Base-by-base conservation (phyloP, 1,140 invertebrate species). In the Callitettix versicolor region DNA sequence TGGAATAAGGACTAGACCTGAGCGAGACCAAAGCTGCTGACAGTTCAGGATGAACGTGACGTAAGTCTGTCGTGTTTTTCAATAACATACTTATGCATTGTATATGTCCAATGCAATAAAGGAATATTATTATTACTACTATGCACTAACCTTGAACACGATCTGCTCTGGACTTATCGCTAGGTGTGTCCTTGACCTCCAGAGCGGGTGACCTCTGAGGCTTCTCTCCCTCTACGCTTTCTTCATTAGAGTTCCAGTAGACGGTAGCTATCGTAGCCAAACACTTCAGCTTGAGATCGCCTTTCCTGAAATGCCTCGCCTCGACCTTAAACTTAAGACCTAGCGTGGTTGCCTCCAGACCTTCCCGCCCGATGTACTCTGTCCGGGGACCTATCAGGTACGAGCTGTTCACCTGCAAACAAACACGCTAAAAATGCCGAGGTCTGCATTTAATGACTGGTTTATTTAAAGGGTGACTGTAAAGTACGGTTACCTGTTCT, bases 251-350 rank as follows among this genome's bases (percentile, higher is more conserved):
- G 55, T 82, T 76, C 76, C 80, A 85, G 69, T 91, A 90, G 1
- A 90, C 77, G 2, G 84, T 84, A 1, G 84, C 85, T 65, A 91
- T 88, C 24, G 85, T 89, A 6, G 88, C 88, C 63, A 88, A 76
- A 72, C 89, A 92, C 76, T 91, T 90, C 42, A 91, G 75, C 67
- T 89, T 89, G 71, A 91, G 79, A 64, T 90, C 86, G 60, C 87
- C 86, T 52, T 79, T 78, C 58, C 79, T 80, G 67, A 91, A 91
- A 68, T 92, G 88, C 60, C 81, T 81, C 7, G 74, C 74, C 46
- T 79, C 76, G 14, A 87, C 86, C 58, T 78, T 78, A 66, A 92
- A 91, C 64, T 79, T 72, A 34, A 86, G 68, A 20, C 81, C 82
- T 1, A 88, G 69, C 3, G 79, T 79, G 1, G 84, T 79, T 41